These are phyloP conservation scores for Ascaphus truei DNA, from an alignment of 2,113 vertebrate species.

Conservation along the genomic window DNA sequence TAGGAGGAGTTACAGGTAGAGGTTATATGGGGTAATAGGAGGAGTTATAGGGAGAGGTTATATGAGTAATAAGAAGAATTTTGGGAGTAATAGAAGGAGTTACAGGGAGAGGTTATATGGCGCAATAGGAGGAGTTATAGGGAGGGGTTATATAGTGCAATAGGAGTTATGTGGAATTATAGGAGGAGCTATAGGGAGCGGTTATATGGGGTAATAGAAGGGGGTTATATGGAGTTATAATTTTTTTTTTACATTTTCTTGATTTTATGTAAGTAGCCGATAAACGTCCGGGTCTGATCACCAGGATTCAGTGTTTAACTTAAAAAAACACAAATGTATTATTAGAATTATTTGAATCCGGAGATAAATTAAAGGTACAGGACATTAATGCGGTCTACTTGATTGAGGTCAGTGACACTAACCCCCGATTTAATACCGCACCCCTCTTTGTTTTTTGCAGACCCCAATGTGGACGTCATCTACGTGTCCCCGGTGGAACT, in stretches of 20 bases:
- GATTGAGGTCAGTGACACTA: no score
- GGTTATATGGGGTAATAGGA: conserved; percentile 1
- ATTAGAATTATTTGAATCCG: no score
- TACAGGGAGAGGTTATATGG: conserved; percentile 2
- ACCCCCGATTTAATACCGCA: no score
- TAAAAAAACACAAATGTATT: no score
- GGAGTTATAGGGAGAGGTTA: no score
- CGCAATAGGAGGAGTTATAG: neutral
- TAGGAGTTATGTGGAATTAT: neutral
- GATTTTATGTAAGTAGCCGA: no score
- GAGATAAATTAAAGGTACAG: no score
- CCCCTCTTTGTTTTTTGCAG: conserved; percentile 67
- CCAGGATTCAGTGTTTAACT: no score
- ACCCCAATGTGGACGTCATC: conserved; percentile 85
- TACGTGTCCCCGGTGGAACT: conserved; percentile 75
- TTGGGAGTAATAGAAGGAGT: neutral
- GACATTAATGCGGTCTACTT: no score
- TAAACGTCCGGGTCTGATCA: no score
- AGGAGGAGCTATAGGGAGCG: no score
- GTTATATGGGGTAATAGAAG: neutral
- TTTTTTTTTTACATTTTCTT: no score
- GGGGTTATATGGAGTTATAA: neutral
- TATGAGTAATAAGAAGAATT: neutral
- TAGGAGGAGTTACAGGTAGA: conserved; percentile 18
- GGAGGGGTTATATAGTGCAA: neutral